phyloP scores from a whole-genome alignment of 1,140 invertebrate genomes.

The Drusus annulatus region DNA sequence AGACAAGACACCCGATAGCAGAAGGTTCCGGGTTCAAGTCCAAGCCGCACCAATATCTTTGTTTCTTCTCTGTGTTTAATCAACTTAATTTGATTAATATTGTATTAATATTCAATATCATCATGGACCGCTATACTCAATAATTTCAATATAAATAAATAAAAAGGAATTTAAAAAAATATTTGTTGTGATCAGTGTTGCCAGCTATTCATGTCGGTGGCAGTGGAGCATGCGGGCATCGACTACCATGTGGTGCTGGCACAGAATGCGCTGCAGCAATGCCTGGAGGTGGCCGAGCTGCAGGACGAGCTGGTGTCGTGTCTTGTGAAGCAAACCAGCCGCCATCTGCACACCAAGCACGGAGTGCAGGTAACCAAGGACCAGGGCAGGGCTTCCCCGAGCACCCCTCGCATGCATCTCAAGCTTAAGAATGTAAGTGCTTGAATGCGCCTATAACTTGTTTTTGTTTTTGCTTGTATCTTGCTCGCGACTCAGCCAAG shows the following conservation, averaged over 20 bases:
- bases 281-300: slow-evolving; percentile 89
- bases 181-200: slow-evolving; percentile 79
- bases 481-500: too few relatives aligned
- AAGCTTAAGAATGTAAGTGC: slow-evolving; percentile 70
- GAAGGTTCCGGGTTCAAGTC: too few relatives aligned
- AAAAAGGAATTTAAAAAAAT: too few relatives aligned
- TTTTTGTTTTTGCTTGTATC: too few relatives aligned
- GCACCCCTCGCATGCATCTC: slow-evolving; percentile 56
- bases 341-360: slow-evolving; percentile 87
- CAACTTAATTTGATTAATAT: too few relatives aligned
- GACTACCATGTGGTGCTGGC: slow-evolving; percentile 96
- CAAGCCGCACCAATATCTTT: too few relatives aligned
- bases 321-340: slow-evolving; percentile 92
- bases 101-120: too few relatives aligned
- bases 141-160: too few relatives aligned
- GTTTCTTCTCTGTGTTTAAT: too few relatives aligned
- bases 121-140: too few relatives aligned
- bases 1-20: too few relatives aligned
- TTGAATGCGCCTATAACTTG: slow-evolving; percentile 42
- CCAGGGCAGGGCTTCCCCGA: slow-evolving; percentile 73
- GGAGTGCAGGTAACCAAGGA: slow-evolving; percentile 90
- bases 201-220: slow-evolving; percentile 94
- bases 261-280: slow-evolving; percentile 93
- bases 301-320: slow-evolving; percentile 94
- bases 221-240: slow-evolving; percentile 94